These are phyloP conservation scores for Cyanistes caeruleus DNA, from an alignment of 2,113 vertebrate genomes.

Conservation along the genomic window DNA sequence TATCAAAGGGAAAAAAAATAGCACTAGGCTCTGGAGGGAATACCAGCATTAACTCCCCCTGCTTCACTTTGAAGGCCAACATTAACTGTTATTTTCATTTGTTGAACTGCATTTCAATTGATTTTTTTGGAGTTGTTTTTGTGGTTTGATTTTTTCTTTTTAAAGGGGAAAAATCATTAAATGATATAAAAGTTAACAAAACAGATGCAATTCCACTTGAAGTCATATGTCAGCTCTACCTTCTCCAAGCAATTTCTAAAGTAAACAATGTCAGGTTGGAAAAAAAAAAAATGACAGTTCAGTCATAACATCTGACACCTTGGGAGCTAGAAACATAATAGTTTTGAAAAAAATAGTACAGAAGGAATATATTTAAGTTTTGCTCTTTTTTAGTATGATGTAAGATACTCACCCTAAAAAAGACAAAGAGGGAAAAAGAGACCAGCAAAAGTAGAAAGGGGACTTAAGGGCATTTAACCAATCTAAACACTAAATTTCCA, in stretches of 20 bases:
- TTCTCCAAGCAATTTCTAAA: slow-evolving; percentile 7
- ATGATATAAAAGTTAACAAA: not conserved
- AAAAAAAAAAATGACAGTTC: not conserved
- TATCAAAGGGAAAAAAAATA: slow-evolving; percentile 49
- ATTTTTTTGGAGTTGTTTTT: not conserved
- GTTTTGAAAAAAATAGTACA: not conserved
- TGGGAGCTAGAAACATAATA: not conserved
- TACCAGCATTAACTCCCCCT: slow-evolving; percentile 4
- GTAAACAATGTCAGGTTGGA: not conserved
- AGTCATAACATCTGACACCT: not conserved
- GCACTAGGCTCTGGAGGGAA: slow-evolving; percentile 16
- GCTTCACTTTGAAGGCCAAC: slow-evolving; percentile 24
- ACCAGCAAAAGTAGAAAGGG: not conserved
- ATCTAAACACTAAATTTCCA: not conserved
- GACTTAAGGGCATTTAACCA: not conserved
- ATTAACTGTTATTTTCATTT: slow-evolving; percentile 47
- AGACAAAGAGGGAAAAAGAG: not conserved
- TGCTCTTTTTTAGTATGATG: not conserved
- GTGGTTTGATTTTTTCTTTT: not conserved
- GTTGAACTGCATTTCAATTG: slow-evolving; percentile 12
- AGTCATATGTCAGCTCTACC: not conserved
- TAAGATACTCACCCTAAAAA: not conserved
- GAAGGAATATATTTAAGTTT: not conserved
- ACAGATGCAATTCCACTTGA: not conserved
- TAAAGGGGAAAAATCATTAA: not conserved